A percentile compares a stretch with the other conserved stretches of the same genome.
These are phyloP conservation scores for Lycaon pictus DNA, from an alignment of 2,113 vertebrate genomes.

Conservation along the genomic window DNA sequence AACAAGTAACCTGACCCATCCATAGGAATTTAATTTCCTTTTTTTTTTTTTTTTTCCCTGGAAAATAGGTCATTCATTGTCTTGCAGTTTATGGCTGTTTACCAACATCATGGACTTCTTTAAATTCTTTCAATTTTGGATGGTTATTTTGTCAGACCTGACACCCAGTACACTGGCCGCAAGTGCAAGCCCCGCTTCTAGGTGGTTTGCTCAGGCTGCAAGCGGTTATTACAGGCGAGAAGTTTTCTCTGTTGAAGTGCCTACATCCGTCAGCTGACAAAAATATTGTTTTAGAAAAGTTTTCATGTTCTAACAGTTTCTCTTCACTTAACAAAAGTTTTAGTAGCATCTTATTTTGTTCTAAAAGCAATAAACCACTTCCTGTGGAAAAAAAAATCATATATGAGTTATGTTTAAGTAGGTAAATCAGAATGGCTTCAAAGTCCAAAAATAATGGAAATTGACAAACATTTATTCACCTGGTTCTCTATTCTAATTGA, in stretches of 20 bases:
- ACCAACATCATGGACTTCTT: background rate
- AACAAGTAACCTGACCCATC: background rate
- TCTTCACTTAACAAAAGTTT: too few species aligned
- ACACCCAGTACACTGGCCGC: too few species aligned
- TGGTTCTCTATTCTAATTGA: background rate
- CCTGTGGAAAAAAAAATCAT: background rate
- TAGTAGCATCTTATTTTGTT: too few species aligned
- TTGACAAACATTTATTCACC: background rate
- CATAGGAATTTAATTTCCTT: background rate
- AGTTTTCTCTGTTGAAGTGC: too few species aligned
- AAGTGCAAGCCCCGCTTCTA: too few species aligned
- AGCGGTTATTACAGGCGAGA: too few species aligned
- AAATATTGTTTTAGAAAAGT: too few species aligned
- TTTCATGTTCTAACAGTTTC: too few species aligned
- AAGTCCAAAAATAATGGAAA: background rate
- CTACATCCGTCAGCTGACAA: too few species aligned
- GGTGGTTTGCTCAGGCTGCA: too few species aligned
- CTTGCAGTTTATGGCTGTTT: background rate
- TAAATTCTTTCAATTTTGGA: background rate
- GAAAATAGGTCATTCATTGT: background rate
- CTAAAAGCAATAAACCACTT: too few species aligned
- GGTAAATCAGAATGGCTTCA: background rate
- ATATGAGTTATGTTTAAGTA: background rate
- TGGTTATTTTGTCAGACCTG: background rate
- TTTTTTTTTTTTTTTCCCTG: background rate